Evolutionary conservation across 2,888 invertebrate genomes (phyloP).

Genomic region (Hoplodrina ambigua): DNA sequence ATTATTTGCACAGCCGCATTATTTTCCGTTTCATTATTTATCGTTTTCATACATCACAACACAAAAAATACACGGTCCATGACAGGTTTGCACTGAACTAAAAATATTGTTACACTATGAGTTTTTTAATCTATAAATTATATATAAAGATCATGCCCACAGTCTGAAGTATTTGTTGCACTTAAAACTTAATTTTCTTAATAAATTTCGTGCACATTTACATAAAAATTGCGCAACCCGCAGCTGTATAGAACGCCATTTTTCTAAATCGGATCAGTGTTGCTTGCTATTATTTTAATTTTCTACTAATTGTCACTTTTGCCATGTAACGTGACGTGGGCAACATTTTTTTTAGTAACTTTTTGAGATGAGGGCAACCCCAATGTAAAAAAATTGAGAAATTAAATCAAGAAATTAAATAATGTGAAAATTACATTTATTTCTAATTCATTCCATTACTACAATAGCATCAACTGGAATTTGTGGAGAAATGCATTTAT

Average conservation of each 20-base stretch:
- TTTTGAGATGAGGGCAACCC: background rate
- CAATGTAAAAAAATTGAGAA: too few relatives aligned
- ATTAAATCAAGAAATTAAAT: background rate
- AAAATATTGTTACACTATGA: constrained; percentile 74
- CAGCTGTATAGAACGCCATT: constrained; percentile 90
- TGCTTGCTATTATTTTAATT: constrained; percentile 61
- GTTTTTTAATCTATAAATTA: constrained; percentile 74
- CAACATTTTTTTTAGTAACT: constrained; percentile 34
- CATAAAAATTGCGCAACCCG: constrained; percentile 90
- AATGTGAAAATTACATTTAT: background rate
- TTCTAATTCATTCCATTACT: too few relatives aligned
- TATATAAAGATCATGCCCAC: constrained; percentile 76
- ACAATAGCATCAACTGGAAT: too few relatives aligned
- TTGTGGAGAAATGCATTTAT: background rate
- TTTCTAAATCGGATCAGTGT: constrained; percentile 79
- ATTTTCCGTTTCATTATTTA: constrained; percentile 89
- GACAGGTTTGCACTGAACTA: constrained; percentile 81
- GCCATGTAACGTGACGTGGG: constrained; percentile 26
- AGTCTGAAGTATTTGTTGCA: constrained; percentile 74
- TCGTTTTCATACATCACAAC: constrained; percentile 85
- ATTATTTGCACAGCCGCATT: constrained; percentile 87
- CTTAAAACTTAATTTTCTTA: constrained; percentile 77
- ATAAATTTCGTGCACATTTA: constrained; percentile 86
- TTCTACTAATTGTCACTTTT: constrained; percentile 31
- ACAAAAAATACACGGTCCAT: constrained; percentile 89